A percentile compares a stretch with the other conserved stretches of the same genome.
These are phyloP conservation scores for Prionace glauca DNA, from an alignment of 2,797 vertebrate species.

Conservation along the genomic window DNA sequence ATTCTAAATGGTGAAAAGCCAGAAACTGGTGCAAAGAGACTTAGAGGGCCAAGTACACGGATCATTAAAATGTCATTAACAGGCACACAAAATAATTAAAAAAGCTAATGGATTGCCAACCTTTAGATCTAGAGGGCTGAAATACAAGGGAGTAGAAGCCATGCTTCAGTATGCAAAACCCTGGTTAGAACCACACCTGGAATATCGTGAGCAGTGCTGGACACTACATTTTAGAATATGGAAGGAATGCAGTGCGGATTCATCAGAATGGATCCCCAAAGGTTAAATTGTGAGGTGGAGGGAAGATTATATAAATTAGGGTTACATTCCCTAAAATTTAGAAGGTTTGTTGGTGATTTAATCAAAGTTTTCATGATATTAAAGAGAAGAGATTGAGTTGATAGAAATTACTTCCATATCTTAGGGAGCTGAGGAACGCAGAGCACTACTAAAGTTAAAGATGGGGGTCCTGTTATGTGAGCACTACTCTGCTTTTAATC, in stretches of 20 bases:
- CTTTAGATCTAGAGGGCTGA: too few species aligned
- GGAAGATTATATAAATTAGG: background rate
- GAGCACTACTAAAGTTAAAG: background rate
- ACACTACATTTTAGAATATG: background rate
- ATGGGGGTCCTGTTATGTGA: too few species aligned
- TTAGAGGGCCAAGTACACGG: too few species aligned
- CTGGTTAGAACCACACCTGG: background rate
- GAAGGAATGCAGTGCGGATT: background rate
- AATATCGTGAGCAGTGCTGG: background rate
- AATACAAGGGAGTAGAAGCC: background rate
- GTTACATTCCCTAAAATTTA: background rate
- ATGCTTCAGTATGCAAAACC: background rate
- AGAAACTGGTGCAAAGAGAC: too few species aligned
- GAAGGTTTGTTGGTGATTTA: too few species aligned
- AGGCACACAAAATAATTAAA: too few species aligned
- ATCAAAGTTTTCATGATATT: background rate
- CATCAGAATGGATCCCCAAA: background rate
- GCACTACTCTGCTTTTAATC: too few species aligned
- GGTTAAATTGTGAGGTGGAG: background rate
- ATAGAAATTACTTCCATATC: background rate
- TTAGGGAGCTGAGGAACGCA: background rate
- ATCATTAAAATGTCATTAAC: too few species aligned
- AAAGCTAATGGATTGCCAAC: too few species aligned
- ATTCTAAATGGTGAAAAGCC: too few species aligned
- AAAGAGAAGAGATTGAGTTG: background rate